Conservation (phyloP, 2,113 vertebrate species). For the Crotophaga sulcirostris region DNA sequence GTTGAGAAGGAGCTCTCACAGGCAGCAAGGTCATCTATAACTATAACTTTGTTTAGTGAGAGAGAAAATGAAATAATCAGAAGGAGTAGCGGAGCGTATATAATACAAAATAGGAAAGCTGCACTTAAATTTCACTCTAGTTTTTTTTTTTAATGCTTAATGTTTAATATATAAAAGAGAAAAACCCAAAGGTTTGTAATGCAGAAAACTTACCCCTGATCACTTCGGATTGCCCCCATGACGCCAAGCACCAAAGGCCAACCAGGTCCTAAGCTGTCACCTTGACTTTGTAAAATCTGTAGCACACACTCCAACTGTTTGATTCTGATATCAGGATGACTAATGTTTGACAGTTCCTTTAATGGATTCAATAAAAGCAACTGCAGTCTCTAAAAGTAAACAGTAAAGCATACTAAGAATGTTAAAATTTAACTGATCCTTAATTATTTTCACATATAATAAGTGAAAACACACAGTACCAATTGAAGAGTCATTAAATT, state of each 20-base stretch:
- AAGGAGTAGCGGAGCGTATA: neutral
- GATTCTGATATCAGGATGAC: constrained; percentile 94
- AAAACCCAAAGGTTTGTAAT: neutral
- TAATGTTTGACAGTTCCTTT: constrained; percentile 93
- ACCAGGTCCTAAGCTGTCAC: constrained; percentile 93
- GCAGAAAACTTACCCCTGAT: constrained; percentile 89
- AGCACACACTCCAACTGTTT: constrained; percentile 96
- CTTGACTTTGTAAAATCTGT: constrained; percentile 97
- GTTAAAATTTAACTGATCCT: neutral
- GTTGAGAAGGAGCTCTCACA: neutral
- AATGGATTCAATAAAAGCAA: constrained; percentile 93
- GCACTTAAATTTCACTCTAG: neutral
- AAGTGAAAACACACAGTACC: neutral
- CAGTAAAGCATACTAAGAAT: constrained; percentile 15
- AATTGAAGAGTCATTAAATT: neutral
- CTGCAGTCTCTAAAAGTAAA: constrained; percentile 86
- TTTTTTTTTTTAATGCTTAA: neutral
- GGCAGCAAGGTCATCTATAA: neutral
- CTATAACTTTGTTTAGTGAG: neutral
- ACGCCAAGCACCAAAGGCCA: constrained; percentile 97
- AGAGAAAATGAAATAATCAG: neutral
- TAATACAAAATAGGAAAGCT: neutral
- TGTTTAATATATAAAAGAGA: neutral
- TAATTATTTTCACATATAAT: neutral
- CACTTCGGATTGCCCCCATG: constrained; percentile 96